Evolutionary conservation across 2,113 vertebrate species (phyloP), one percentile per base, ranked within the genome.

Genomic region (Pluvialis apricaria): DNA sequence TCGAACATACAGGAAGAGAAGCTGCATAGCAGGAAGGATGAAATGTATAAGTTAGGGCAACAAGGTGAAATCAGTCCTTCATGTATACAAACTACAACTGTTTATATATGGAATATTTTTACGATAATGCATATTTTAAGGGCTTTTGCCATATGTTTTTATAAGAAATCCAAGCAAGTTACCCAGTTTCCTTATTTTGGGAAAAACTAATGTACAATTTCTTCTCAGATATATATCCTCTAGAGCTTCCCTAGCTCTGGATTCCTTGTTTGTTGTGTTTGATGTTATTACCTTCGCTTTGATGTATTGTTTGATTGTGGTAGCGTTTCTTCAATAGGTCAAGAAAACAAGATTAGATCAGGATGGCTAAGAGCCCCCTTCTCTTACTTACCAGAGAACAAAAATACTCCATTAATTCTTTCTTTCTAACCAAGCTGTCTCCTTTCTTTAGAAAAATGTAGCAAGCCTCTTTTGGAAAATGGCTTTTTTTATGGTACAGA

Each of bases 401-500:
- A 70, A 83, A 45, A 44, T 9, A 45, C 18, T 91, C 60, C 15
- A 1, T 79, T 51, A 45, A 40, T 82, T 64, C 38, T 25, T 68
- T 87, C 16, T 47, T 86, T 73, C 55, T 87, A 88, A 82, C 34
- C 55, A 93, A 87, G 8, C 26, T 82, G 34, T 79, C 51, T 95
- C 58, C 34, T 69, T 85, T 71, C 20, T 25, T 79, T 78, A 98
- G 98, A 93, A 95, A 98, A 98, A 95, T 98, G 98, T 64, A 54
- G 31, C 34, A 98, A 95, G 54, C 98, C 98, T 87, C 47, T 82
- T 45, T 34, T 98, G 75, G 93, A 64, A 70, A 97, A 98, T 44
- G 98, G 98, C 5, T 55, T 91, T 58, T 83, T 98, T 70, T 86
- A 95, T 3, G 73, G 89, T 55, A 76, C 19, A 44, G 98, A 98